Conservation (phyloP, 2,113 vertebrate species). For the Benthochromis sp. region DNA sequence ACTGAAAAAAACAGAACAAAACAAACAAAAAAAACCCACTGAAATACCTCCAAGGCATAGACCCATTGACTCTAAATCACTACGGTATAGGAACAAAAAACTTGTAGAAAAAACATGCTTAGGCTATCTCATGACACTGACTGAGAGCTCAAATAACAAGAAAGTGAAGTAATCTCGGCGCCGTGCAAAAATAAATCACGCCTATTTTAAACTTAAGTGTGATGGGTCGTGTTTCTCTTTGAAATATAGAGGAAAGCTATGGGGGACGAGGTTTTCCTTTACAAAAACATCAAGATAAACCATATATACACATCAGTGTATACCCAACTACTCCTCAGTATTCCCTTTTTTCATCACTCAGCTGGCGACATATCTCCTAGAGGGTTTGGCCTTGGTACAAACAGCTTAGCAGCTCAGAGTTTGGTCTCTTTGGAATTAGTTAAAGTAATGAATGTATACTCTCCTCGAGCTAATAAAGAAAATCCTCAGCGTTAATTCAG, state of each 20-base stretch:
- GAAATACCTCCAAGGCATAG: neutral
- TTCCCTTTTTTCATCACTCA: neutral
- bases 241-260: slow-evolving; percentile 36
- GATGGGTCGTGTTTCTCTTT: slow-evolving; percentile 50
- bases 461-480: neutral
- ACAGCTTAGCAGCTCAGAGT: neutral
- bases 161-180: slow-evolving; percentile 69
- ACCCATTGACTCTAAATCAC: neutral
- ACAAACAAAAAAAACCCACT: neutral
- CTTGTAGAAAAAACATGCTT: slow-evolving; percentile 28
- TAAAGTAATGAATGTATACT: neutral
- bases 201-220: slow-evolving; percentile 63
- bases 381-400: neutral
- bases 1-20: neutral
- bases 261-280: neutral
- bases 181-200: slow-evolving; percentile 67
- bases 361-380: neutral
- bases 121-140: slow-evolving; percentile 43
- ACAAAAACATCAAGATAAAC: neutral
- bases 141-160: slow-evolving; percentile 62
- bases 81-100: neutral
- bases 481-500: neutral
- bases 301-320: neutral
- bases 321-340: neutral
- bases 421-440: neutral